These are phyloP conservation scores for Diloba caeruleocephala DNA, from an alignment of 2,888 invertebrate genomes.

Conservation along the genomic window DNA sequence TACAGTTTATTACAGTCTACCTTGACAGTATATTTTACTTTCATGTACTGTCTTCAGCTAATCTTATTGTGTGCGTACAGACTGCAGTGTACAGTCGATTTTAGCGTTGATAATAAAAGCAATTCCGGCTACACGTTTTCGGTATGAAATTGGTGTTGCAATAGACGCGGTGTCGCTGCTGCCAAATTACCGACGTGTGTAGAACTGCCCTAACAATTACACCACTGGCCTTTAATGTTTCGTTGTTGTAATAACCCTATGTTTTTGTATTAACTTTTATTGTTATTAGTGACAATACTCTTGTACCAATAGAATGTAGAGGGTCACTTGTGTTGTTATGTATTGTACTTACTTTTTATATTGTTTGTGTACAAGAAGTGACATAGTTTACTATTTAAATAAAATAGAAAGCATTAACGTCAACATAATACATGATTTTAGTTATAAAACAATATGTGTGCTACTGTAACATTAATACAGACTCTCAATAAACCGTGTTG, in stretches of 20 bases:
- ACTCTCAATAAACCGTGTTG: too few species aligned
- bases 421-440: too few species aligned
- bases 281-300: conserved; percentile 50
- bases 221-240: conserved; percentile 59
- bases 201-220: conserved; percentile 64
- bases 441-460: too few species aligned
- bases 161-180: conserved; percentile 65
- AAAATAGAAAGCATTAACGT: too few species aligned
- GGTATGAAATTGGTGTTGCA: conserved; percentile 69
- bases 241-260: conserved; percentile 60
- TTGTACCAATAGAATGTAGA: conserved; percentile 46
- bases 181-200: conserved; percentile 70
- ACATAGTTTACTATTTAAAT: too few species aligned
- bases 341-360: conserved; percentile 36
- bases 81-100: conserved; percentile 35
- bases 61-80: conserved; percentile 35
- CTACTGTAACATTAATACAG: too few species aligned
- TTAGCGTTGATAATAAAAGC: conserved; percentile 63
- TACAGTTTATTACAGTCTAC: neutral
- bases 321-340: conserved; percentile 30
- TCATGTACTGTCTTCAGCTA: conserved; percentile 10
- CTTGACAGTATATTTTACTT: neutral
- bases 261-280: conserved; percentile 70
- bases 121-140: conserved; percentile 66
- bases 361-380: conserved; percentile 3